Conservation (phyloP, 2,888 invertebrate genomes). For the Diarsia rubi region DNA sequence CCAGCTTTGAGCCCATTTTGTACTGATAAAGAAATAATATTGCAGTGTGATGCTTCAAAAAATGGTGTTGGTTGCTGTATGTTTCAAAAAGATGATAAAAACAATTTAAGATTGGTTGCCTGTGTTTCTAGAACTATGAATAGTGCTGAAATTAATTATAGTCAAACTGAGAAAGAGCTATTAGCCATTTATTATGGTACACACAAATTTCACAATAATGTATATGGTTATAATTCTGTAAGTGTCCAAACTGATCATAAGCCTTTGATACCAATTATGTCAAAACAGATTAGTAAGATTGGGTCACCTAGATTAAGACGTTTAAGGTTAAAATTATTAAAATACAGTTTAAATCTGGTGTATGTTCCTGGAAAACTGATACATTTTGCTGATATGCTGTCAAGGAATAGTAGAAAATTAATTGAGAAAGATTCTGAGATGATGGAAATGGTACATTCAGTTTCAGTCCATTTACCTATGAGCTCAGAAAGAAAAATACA, state of each 20-base stretch:
- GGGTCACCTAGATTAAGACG: constrained; percentile 3
- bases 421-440: constrained; percentile 9
- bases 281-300: constrained; percentile 9
- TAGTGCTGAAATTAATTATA: neutral
- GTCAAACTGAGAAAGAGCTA: constrained; percentile 2
- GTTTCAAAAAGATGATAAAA: too few species aligned
- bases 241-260: neutral
- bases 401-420: constrained; percentile 8
- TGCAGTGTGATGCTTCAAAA: constrained; percentile 2
- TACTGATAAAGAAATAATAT: constrained; percentile 9
- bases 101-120: too few species aligned
- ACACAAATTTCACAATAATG: too few species aligned
- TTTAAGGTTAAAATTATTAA: constrained; percentile 12
- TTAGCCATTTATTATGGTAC: too few species aligned
- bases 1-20: neutral
- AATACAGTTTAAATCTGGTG: constrained; percentile 3
- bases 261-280: constrained; percentile 1
- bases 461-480: too few species aligned
- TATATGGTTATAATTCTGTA: neutral
- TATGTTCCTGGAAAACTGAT: constrained; percentile 3
- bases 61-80: too few species aligned
- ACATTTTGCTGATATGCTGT: constrained; percentile 11
- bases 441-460: neutral
- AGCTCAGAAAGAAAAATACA: too few species aligned
- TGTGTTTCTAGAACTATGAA: too few species aligned